A percentile compares a stretch with the other conserved stretches of the same genome.
phyloP scores from a whole-genome alignment of 2,797 vertebrate species.

The Lindbergichthys nudifrons region DNA sequence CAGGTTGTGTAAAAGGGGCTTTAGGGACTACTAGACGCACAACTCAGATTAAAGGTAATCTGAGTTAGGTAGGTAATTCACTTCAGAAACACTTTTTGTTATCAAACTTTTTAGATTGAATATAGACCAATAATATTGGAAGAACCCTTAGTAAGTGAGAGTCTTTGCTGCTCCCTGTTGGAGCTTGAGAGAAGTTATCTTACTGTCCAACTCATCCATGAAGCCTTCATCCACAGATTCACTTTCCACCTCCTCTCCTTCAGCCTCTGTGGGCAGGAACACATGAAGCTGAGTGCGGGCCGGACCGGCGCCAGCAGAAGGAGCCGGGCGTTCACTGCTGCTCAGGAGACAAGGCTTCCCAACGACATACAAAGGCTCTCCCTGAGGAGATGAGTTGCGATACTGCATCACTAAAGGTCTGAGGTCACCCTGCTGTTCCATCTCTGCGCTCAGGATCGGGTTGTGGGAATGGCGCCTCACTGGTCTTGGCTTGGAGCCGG shows the following conservation, averaged over 20 bases:
- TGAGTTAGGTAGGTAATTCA: too few species aligned
- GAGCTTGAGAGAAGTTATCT: conserved; percentile 66
- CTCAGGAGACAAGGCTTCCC: conserved; percentile 77
- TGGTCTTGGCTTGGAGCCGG: conserved; percentile 52
- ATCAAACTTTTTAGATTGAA: too few species aligned
- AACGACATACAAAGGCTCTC: conserved; percentile 73
- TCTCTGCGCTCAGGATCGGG: conserved; percentile 12
- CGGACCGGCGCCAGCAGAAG: conserved; percentile 7
- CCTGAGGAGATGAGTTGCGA: neutral
- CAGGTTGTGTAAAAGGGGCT: too few species aligned
- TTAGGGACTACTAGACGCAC: too few species aligned
- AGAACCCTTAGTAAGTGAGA: neutral
- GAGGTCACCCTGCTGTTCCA: conserved; percentile 2
- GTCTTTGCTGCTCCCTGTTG: conserved; percentile 59
- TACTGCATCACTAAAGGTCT: conserved; percentile 30
- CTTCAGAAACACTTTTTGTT: too few species aligned
- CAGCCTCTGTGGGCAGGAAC: conserved; percentile 80
- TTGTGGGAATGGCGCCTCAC: conserved; percentile 41
- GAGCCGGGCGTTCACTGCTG: conserved; percentile 22
- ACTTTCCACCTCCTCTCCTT: conserved; percentile 70
- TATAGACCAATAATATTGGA: too few species aligned
- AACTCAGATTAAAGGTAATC: too few species aligned
- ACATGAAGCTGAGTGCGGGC: conserved; percentile 83
- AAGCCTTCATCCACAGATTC: conserved; percentile 83
- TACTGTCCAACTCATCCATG: conserved; percentile 83